Evolutionary conservation across 2,888 invertebrate species (phyloP), one percentile per base, ranked within the genome.

Genomic region (Diaprepes abbreviatus): DNA sequence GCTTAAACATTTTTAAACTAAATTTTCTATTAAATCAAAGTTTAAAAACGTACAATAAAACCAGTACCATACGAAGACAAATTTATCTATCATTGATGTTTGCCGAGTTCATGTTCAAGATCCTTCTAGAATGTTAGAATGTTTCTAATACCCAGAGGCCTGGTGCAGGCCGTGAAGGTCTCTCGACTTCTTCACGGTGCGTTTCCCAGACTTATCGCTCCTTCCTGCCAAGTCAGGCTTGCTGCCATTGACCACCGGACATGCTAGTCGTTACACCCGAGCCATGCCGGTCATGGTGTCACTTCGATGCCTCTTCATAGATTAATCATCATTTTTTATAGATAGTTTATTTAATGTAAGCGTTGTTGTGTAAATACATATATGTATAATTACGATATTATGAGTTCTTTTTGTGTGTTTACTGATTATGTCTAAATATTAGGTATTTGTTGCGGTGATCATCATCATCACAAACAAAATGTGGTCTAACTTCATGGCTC

Each of bases 201-300:
- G 74, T 66, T 79, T 78, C 77, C 77, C 77, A 78, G 76, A 77
- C 74, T 77, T 78, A 79, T 79, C 76, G 77, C 74, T 77, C 78
- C 80, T 80, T 80, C 80, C 80, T 80, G 80, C 77, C 77, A 28
- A 28, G 48, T 50, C 48, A 70, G 74, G 76, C 76, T 77, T 77
- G 76, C 76, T 75, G 24, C 75, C 81, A 79, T 78, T 80, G 81
- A 80, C 81, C 80, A 81, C 79, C 79, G 79, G 80, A 79, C 79
- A 78, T 76, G 67, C 67, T 70, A 73, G 73, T 67, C 72, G 66
- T 71, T 75, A 72, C 69, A 70, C 72, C 31, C 58, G 58, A 58
- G 21, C 14, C 40, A 21, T 40, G 40, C 58, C 58, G 58, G 14
- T 58, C 17, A 43, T 58, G 43, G 43, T 58, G 58, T 43, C 58